These are phyloP conservation scores for Stramonita haemastoma DNA, from an alignment of 2,888 invertebrate species.

Conservation along the genomic window DNA sequence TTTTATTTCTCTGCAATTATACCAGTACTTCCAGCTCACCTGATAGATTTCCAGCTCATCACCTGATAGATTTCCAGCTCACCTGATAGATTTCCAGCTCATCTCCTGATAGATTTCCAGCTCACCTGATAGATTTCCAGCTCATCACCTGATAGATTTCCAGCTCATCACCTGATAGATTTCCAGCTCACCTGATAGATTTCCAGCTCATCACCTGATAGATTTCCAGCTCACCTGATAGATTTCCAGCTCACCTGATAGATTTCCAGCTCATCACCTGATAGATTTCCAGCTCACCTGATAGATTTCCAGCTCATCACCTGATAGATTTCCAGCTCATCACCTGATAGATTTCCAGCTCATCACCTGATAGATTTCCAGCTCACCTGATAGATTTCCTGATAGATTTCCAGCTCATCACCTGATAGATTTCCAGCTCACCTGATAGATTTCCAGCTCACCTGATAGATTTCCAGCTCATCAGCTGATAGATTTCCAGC, in stretches of 20 bases:
- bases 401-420: too few species aligned
- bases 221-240: conserved; percentile 98
- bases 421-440: conserved; percentile 98
- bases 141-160: conserved; percentile 99
- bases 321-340: conserved; percentile 98
- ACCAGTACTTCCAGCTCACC: conserved; percentile 50
- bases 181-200: conserved; percentile 98
- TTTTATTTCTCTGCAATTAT: too few species aligned
- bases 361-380: conserved; percentile 98
- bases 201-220: conserved; percentile 98
- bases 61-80: conserved; percentile 98
- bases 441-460: conserved; percentile 98
- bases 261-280: conserved; percentile 97
- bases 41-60: conserved; percentile 98
- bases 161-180: conserved; percentile 97
- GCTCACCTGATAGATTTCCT: conserved; percentile 98
- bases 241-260: conserved; percentile 98
- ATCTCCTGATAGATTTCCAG: conserved; percentile 98
- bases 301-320: conserved; percentile 98
- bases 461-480: conserved; percentile 98
- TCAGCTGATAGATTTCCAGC: conserved; percentile 76
- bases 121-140: conserved; percentile 98
- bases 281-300: conserved; percentile 98
- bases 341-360: conserved; percentile 98
- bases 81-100: conserved; percentile 98